Evolutionary conservation across 2,888 invertebrate genomes (phyloP).

Genomic region (Limenitis arthemis): DNA sequence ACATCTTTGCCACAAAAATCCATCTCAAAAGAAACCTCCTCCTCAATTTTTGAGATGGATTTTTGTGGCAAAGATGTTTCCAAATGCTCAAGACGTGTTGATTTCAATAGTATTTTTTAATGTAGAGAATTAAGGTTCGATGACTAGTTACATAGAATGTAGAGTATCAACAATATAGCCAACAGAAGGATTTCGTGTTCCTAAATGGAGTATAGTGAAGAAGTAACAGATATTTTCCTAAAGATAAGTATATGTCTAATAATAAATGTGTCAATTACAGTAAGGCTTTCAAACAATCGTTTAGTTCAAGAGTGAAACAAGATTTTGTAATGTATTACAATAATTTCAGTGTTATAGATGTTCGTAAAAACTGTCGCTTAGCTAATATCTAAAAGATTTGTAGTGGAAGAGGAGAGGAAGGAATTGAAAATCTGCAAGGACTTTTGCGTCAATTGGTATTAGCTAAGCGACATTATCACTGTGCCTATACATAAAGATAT

Average conservation of each 20-base stretch:
- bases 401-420: neutral
- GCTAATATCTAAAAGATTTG: neutral
- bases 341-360: neutral
- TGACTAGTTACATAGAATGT: neutral
- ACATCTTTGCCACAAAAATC: too few species aligned
- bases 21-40: too few species aligned
- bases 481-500: neutral
- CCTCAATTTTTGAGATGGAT: neutral
- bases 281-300: constrained; percentile 6
- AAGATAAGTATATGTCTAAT: constrained; percentile 3
- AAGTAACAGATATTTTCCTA: neutral
- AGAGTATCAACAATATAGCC: neutral
- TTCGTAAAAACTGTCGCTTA: neutral
- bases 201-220: neutral
- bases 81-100: neutral
- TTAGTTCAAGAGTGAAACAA: neutral
- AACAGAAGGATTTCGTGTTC: neutral
- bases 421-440: too few species aligned
- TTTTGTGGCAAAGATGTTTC: neutral
- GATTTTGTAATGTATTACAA: neutral
- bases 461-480: neutral
- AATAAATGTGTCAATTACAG: constrained; percentile 14
- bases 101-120: neutral
- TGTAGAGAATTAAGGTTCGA: neutral
- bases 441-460: neutral